Base-by-base conservation (phyloP, 2,797 vertebrate genomes). In the Anniella stebbinsi region DNA sequence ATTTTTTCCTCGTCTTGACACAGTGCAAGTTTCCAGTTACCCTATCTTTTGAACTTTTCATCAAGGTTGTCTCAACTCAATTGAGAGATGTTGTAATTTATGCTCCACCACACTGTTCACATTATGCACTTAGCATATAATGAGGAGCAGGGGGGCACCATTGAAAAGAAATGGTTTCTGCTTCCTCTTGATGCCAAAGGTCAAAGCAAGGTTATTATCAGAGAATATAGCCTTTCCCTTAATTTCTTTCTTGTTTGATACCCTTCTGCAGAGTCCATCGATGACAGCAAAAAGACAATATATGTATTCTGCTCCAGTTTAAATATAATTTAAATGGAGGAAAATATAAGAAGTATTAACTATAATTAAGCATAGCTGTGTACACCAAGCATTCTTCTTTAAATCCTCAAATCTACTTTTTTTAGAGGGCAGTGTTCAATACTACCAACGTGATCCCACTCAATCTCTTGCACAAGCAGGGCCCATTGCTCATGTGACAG, bases 41-140 rank as follows among this genome's bases (percentile, higher is more conserved):
- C n/a, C 70, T 76, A 8, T 76, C 41, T 66, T 75, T 76, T 76
- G 57, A 87, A 36, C n/a, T 80, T 76, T 85, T 25, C 69, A 90
- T 87, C n/a, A 82, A 73, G n/a, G 45, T 75, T 90, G 82, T 82
- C 54, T 67, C 23, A 86, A 45, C 77, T 89, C 73, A 60, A 48
- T 45, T 23, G 70, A 41, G 28, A 88, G 72, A 57, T 45, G 36
- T 73, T 73, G 60, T 76, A 76, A 83, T 88, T 76, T 45, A 83
- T 83, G 54, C 67, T 75, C n/a, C 12, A 3, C 4, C 30, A 48
- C 76, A 82, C 11, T 21, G 69, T 41, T 84, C n/a, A 57, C 45
- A 83, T 88, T 57, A 80, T 67, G 51, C 38, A 78, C 76, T 60
- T 86, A 73, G 57, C 67, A 73, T 80, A 38, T 80, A 36, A 23